These are phyloP conservation scores for Crocidura indochinensis DNA, from an alignment of 2,797 vertebrate genomes.

Conservation along the genomic window DNA sequence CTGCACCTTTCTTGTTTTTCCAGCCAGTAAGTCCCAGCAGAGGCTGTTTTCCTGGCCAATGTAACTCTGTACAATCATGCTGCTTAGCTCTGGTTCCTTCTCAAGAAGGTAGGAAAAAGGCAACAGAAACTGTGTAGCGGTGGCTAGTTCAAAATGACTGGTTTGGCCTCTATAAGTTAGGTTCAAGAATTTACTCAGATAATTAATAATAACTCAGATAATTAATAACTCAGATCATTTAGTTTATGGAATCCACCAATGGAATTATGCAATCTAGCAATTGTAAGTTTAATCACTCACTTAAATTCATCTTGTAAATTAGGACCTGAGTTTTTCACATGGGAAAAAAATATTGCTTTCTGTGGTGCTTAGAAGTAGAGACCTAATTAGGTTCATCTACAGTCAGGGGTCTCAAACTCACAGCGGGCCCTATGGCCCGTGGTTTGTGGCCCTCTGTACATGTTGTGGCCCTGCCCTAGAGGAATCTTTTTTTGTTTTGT, in stretches of 20 bases:
- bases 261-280: constrained; percentile 25
- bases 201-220: not conserved
- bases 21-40: too few species aligned
- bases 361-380: not conserved
- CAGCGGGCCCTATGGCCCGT: too few species aligned
- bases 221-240: constrained; percentile 43
- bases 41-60: not conserved
- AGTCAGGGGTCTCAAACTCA: too few species aligned
- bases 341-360: constrained; percentile 27
- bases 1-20: not conserved
- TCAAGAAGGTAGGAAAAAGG: not conserved
- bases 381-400: too few species aligned
- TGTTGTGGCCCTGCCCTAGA: too few species aligned
- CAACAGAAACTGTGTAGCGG: not conserved
- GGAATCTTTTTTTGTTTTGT: too few species aligned
- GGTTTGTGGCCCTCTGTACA: too few species aligned
- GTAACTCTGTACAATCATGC: not conserved
- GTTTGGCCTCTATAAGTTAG: constrained; percentile 33
- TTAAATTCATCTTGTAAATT: constrained; percentile 22
- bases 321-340: constrained; percentile 36
- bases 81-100: not conserved
- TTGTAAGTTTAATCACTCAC: not conserved
- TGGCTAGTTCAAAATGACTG: constrained; percentile 2
- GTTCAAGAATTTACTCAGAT: not conserved
- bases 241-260: not conserved